phyloP scores from a whole-genome alignment of 2,113 vertebrate species.

The Odocoileus virginianus region DNA sequence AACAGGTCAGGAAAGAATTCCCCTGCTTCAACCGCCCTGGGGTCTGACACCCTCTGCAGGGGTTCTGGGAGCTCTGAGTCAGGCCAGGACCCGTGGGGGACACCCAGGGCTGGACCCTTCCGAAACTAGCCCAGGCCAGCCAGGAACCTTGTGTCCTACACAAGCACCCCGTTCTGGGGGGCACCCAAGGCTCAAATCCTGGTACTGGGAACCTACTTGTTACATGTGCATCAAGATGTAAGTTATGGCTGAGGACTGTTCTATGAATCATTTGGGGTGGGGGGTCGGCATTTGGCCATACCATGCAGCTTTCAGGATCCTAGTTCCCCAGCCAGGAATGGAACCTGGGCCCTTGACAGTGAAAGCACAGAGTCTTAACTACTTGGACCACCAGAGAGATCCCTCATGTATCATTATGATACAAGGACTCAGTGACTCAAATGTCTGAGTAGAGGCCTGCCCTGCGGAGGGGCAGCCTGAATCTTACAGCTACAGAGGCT shows the following conservation, averaged over 20 bases:
- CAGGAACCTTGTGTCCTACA: background rate
- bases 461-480: accelerated
- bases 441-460: background rate
- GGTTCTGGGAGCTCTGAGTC: background rate
- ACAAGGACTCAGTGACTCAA: background rate
- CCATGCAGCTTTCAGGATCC: background rate
- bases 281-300: background rate
- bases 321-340: background rate
- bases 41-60: background rate
- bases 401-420: background rate
- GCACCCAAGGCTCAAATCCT: background rate
- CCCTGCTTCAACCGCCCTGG: background rate
- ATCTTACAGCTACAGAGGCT: background rate
- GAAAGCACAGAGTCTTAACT: background rate
- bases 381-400: background rate
- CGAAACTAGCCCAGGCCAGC: background rate
- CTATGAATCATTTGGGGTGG: background rate
- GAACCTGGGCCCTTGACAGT: background rate
- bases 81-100: background rate
- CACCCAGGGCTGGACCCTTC: background rate
- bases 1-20: background rate
- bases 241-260: background rate
- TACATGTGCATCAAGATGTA: background rate
- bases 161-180: too few relatives aligned
- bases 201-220: background rate